Conservation (phyloP, 2,797 vertebrate genomes). For the Limosa lapponica region DNA sequence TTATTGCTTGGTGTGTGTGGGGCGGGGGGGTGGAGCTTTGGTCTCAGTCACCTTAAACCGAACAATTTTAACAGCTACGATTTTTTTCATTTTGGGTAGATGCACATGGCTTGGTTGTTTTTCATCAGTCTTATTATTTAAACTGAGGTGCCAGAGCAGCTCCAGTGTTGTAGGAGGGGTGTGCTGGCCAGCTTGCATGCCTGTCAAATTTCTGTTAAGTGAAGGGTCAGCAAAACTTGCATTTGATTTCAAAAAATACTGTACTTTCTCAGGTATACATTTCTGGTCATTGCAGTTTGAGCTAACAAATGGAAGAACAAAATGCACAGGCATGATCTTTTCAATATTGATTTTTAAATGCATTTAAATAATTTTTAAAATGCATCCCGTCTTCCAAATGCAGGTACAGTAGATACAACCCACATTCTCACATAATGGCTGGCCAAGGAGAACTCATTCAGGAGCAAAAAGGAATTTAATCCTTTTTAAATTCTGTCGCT, state of each 20-base stretch:
- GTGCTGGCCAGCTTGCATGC: not conserved
- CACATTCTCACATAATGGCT: rapidly evolving
- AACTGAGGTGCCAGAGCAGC: not conserved
- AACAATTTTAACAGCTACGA: not conserved
- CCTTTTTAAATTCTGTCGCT: not conserved
- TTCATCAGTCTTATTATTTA: not conserved
- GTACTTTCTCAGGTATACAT: not conserved
- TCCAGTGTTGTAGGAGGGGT: not conserved
- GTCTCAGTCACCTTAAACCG: not conserved
- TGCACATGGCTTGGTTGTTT: not conserved
- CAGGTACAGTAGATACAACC: not conserved
- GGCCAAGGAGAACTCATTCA: not conserved
- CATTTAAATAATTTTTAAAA: not conserved
- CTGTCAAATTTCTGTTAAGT: not conserved
- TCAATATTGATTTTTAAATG: not conserved
- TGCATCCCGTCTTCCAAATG: not conserved
- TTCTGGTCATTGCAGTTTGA: not conserved
- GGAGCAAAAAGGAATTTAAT: not conserved
- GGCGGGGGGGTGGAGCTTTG: not conserved
- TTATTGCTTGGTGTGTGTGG: not conserved
- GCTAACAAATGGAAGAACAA: not conserved
- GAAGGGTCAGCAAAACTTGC: not conserved
- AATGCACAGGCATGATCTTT: rapidly evolving
- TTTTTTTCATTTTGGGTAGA: not conserved
- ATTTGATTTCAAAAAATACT: not conserved